Evolutionary conservation across 2,113 vertebrate genomes (phyloP), one percentile per base, ranked within the genome.

Genomic region (Lutjanus erythropterus): DNA sequence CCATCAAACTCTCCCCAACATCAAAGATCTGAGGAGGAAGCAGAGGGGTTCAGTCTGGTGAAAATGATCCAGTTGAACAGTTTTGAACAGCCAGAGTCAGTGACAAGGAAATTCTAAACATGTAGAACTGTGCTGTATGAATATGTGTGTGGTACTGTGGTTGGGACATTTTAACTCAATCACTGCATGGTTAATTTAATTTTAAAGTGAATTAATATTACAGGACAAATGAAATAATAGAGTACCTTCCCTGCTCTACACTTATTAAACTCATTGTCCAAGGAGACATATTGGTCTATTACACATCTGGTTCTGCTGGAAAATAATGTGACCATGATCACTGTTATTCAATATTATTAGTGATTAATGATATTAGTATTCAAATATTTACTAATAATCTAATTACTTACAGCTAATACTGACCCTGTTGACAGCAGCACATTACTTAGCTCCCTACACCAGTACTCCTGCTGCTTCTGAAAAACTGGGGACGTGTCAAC

Each of bases 1-100:
- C 97, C 0, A 96, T 91, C 89, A 99, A 88, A 84, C 97, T 98
- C 90, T 99, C 98, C 1, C 98, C 98, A 2, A 99, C 96, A 33
- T 99, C 98, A 33, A 99, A 97, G 89, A 99, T 99, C 98, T 99
- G 90, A n/a, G 49, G 50, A 61, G 31, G 41, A 70, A 35, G 42
- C 29, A 50, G 12, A 0, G 0, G 2, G 11, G 25, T 64, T 44
- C 14, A 50, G 19, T 16, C 18, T 31, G 18, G 25, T 23, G 42
- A 33, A 3, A n/a, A n/a, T n/a, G n/a, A n/a, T n/a, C n/a, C n/a
- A n/a, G n/a, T n/a, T n/a, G n/a, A n/a, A n/a, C n/a, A n/a, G n/a
- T n/a, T n/a, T n/a, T n/a, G n/a, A n/a, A n/a, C n/a, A n/a, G n/a
- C n/a, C n/a, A n/a, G n/a, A n/a, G n/a, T n/a, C n/a, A n/a, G n/a